Percentiles rank a stretch among this genome's conserved stretches.
Conservation (phyloP, 2,888 invertebrate species). For the Cremastinae sp. region DNA sequence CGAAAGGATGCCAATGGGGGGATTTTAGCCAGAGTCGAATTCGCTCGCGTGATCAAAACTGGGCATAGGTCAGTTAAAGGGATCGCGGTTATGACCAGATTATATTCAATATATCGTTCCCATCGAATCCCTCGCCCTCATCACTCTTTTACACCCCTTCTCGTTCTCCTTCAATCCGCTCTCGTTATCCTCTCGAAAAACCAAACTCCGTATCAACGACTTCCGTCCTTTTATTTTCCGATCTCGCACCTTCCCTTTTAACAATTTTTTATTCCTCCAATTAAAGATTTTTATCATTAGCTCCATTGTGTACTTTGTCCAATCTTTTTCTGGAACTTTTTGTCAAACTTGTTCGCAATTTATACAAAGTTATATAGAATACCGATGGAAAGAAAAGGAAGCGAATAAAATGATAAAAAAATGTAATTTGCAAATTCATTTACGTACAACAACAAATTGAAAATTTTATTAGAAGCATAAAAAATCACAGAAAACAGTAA, state of each 20-base stretch:
- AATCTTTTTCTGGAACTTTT: too few species aligned
- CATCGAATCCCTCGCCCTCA: constrained; percentile 17
- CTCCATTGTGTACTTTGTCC: too few species aligned
- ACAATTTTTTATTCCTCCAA: constrained; percentile 3
- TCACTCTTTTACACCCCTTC: constrained; percentile 13
- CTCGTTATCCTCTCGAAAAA: constrained; percentile 23
- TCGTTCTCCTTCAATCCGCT: neutral
- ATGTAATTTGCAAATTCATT: too few species aligned
- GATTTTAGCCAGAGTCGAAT: constrained; percentile 51
- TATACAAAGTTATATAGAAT: too few species aligned
- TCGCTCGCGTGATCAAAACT: constrained; percentile 62
- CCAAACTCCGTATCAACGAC: constrained; percentile 23
- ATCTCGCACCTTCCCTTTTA: constrained; percentile 33
- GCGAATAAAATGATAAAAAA: too few species aligned
- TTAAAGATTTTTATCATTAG: too few species aligned
- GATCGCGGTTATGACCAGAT: constrained; percentile 30
- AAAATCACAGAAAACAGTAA: too few species aligned
- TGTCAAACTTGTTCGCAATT: too few species aligned
- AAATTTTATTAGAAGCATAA: too few species aligned
- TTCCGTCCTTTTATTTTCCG: constrained; percentile 20
- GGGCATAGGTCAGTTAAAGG: constrained; percentile 68
- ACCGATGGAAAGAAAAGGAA: too few species aligned
- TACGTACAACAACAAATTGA: too few species aligned
- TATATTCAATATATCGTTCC: constrained; percentile 31
- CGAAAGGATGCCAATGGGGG: constrained; percentile 31